These are phyloP conservation scores for Phrynocephalus guinanensis DNA, from an alignment of 2,797 vertebrate genomes.

Conservation along the genomic window DNA sequence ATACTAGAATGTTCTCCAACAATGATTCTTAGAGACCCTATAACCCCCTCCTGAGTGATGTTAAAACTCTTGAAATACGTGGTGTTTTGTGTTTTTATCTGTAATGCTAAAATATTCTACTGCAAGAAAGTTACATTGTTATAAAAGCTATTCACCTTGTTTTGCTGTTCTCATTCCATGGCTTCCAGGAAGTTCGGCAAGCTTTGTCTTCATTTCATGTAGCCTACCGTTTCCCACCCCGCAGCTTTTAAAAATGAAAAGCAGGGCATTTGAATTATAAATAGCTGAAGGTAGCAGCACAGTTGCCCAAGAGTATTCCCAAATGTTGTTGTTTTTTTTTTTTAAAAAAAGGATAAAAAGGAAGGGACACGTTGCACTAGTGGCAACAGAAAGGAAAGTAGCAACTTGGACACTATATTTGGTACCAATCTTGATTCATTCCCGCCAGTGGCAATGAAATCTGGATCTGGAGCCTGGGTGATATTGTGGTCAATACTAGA, in stretches of 20 bases:
- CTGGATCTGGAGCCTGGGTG: not conserved
- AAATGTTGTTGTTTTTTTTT: too few species aligned
- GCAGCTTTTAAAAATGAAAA: not conserved
- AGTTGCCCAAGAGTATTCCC: too few species aligned
- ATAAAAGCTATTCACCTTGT: not conserved
- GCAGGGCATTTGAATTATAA: not conserved
- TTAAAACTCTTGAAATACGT: not conserved
- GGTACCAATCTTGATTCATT: too few species aligned
- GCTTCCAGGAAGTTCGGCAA: not conserved
- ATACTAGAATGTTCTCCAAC: not conserved
- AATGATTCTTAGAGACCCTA: not conserved
- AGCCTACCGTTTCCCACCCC: not conserved
- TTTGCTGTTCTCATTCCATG: not conserved
- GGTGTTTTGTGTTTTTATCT: not conserved
- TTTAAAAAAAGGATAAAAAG: too few species aligned
- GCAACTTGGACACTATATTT: too few species aligned
- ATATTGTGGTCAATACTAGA: not conserved
- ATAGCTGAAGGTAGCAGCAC: not conserved
- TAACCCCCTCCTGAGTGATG: not conserved
- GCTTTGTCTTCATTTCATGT: not conserved
- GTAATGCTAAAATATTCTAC: not conserved
- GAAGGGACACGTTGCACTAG: too few species aligned
- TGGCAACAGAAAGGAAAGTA: too few species aligned
- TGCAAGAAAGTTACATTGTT: not conserved
- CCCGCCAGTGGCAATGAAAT: too few species aligned